Base-by-base conservation (phyloP, 2,888 invertebrate genomes). In the Axea sp. region DNA sequence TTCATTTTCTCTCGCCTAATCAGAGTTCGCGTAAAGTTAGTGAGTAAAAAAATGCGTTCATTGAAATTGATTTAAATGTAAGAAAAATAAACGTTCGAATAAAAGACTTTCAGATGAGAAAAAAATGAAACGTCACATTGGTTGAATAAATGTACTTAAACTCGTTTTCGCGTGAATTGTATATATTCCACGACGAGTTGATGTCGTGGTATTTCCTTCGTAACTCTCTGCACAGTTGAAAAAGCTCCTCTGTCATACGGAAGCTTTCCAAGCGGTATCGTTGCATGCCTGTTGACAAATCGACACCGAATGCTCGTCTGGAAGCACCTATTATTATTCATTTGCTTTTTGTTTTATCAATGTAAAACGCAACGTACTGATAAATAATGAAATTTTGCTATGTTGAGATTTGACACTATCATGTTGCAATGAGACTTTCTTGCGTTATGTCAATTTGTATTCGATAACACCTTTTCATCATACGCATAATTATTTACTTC, bases 181-280 rank as follows among this genome's bases (percentile, higher is more conserved):
- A n/a, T 31, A 28, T 41, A 30, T 9, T 39, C 30, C 26, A 35
- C 35, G 35, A 35, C 79, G 76, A 73, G 78, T 81, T 78, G 80
- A 81, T 78, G 75, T 77, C 65, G 68, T 53, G 59, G 39, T 73
- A 45, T 55, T 49, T 57, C 30, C 37, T 15, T 19, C 28, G 24
- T 28, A 7, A 45, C 31, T 35, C 33, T 39, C 6, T 22, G 33
- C n/a, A 45, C 24, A 12, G 19, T 43, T 24, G 15, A 37, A 65
- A 62, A 37, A 41, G 30, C 30, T 14, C 35, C 35, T 28, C 37
- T 15, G 49, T 57, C 19, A 41, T 41, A 31, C 26, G 11, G 9
- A 39, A 39, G 55, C 67, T 68, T 59, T 59, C 6, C 51, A 49
- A 45, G 37, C 65, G 59, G 59, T 53, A 65, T 65, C 64, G 14